Evolutionary conservation across 2,888 invertebrate species (phyloP), one percentile per base, ranked within the genome.

Genomic region (Thera britannica): DNA sequence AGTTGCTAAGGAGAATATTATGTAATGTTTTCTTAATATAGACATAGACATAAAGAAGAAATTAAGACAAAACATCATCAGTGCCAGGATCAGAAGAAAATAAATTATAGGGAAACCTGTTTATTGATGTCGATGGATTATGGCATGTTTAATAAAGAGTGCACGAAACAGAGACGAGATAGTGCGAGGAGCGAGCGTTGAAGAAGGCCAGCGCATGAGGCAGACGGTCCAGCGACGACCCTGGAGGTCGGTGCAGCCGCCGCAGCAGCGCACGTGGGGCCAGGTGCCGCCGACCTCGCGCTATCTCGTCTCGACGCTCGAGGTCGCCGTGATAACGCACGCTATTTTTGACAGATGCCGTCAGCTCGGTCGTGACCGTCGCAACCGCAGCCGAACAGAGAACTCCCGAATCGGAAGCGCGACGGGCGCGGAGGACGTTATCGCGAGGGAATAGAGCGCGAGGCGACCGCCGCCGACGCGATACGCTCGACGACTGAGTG

Each of bases 251-350:
- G 77, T 86, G 89, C 88, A 85, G 79, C 77, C 75, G 79, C 75
- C 75, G 79, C 75, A 77, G 74, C 81, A 72, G 82, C 83, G 86
- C 92, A 91, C 91, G 90, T 90, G 89, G 88, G 83, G 83, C 80
- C 89, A 88, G 91, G 92, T 92, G 92, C 89, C 90, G 90, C 82
- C 90, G 91, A 90, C 91, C 91, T 93, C 93, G 89, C 90, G 82
- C 89, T 90, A 90, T 90, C 91, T 90, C 87, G 90, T 89, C 90
- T 89, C 90, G 89, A 85, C 89, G 85, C 82, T 84, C 91, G 93
- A 90, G 89, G 91, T 90, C 90, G 88, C 86, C 85, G 83, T 92
- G 93, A 93, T 93, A 93, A 93, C 92, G 88, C 85, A 89, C 88
- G 88, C 90, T 92, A 91, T 91, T 91, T 91, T 83, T 74, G 87